Conservation (phyloP, 2,797 vertebrate species). For the Hyperoplus immaculatus region DNA sequence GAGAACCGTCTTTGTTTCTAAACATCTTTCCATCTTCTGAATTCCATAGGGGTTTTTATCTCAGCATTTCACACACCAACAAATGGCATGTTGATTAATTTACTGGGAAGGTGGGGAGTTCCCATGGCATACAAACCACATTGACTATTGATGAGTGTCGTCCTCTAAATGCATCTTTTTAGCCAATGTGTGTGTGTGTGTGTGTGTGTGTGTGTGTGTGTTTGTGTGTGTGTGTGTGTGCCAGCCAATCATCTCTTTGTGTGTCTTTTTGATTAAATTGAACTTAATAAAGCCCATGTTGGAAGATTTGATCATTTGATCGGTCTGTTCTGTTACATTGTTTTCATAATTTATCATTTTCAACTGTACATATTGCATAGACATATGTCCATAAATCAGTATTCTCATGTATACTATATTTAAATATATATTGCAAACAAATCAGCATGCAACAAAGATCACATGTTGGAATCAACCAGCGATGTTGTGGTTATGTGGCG, state of each 20-base stretch:
- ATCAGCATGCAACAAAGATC: no score
- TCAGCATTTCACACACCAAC: slow-evolving; percentile 32
- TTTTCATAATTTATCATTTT: background rate
- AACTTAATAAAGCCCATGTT: slow-evolving; percentile 80
- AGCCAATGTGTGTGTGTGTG: slow-evolving; percentile 40
- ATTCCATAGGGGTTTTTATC: no score
- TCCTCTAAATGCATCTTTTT: slow-evolving; percentile 16
- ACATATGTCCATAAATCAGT: no score
- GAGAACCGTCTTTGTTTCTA: slow-evolving; percentile 41
- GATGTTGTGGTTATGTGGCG: no score
- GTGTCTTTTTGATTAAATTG: slow-evolving; percentile 73
- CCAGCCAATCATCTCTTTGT: slow-evolving; percentile 69
- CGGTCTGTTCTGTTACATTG: slow-evolving; percentile 22
- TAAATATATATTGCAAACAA: no score
- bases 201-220: slow-evolving; percentile 46
- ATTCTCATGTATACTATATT: no score
- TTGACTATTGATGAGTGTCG: slow-evolving; percentile 4
- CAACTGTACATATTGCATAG: no score
- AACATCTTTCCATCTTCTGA: slow-evolving; percentile 56
- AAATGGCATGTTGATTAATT: slow-evolving; percentile 48
- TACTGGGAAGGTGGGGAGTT: slow-evolving; percentile 15
- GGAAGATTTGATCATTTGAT: slow-evolving; percentile 29
- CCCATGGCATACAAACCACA: background rate
- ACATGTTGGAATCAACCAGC: no score
- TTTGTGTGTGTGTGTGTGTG: slow-evolving; percentile 69